Conservation (phyloP, 1,140 invertebrate species). For the Dreissena polymorpha region DNA sequence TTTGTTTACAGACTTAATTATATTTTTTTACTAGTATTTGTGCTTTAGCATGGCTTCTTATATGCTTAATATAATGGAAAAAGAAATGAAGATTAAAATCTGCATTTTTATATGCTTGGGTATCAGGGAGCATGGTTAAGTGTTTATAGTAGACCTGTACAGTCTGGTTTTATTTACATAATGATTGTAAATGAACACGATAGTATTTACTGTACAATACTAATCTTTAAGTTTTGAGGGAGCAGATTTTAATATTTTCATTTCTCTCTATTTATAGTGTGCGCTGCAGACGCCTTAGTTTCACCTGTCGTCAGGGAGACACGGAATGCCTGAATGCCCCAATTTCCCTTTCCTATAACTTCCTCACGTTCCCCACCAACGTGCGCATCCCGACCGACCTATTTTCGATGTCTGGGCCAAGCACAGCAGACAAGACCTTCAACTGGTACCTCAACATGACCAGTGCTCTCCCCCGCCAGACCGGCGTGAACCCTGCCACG, state of each 20-base stretch:
- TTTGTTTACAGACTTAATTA: too few species aligned
- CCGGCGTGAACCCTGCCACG: slow-evolving; percentile 62
- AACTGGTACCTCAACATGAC: slow-evolving; percentile 88
- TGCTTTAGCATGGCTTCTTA: too few species aligned
- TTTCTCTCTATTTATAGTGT: slow-evolving; percentile 84
- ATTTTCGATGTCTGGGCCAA: slow-evolving; percentile 92
- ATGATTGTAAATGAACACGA: too few species aligned
- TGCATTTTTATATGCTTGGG: too few species aligned
- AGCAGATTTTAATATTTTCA: slow-evolving; percentile 55
- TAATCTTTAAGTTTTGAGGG: too few species aligned
- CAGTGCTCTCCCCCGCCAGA: slow-evolving; percentile 59
- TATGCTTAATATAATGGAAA: too few species aligned
- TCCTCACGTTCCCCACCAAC: slow-evolving; percentile 93
- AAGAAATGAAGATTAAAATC: too few species aligned
- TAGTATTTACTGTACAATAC: neutral
- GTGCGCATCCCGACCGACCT: slow-evolving; percentile 88
- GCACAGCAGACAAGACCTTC: slow-evolving; percentile 84
- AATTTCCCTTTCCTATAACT: slow-evolving; percentile 93
- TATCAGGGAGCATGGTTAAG: too few species aligned
- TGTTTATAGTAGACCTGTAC: too few species aligned
- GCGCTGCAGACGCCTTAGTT: slow-evolving; percentile 86
- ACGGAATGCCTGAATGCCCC: slow-evolving; percentile 87
- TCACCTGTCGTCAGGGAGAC: slow-evolving; percentile 86
- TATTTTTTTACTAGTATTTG: too few species aligned
- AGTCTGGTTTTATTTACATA: too few species aligned